These are phyloP conservation scores for Pluvialis apricaria DNA, from an alignment of 2,113 vertebrate species.

Conservation along the genomic window DNA sequence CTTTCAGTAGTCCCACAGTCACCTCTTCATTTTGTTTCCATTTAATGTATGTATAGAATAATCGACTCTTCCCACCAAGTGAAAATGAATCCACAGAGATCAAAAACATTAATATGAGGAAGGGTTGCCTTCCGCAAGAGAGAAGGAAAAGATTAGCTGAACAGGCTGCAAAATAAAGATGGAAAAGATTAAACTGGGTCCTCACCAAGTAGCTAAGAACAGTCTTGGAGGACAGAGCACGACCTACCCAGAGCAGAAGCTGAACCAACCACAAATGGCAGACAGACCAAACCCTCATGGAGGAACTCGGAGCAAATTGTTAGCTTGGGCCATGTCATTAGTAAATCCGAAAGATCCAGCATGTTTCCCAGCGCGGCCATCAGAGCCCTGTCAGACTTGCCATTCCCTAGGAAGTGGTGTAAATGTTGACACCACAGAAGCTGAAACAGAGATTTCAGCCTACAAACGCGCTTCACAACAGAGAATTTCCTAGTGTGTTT, in stretches of 20 bases:
- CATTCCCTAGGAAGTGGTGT: accelerated
- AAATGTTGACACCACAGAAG: not conserved
- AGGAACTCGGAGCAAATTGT: accelerated
- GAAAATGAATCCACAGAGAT: conserved; percentile 10
- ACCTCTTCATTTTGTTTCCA: not conserved
- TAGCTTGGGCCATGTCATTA: not conserved
- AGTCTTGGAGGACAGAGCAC: not conserved
- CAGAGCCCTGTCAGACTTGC: not conserved
- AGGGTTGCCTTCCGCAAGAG: not conserved
- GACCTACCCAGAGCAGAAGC: not conserved
- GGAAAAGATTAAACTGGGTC: not conserved
- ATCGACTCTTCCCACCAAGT: not conserved
- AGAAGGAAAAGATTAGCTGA: not conserved
- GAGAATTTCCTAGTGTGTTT: not conserved
- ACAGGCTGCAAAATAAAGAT: not conserved
- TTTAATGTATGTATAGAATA: conserved; percentile 11
- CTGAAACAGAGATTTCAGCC: not conserved
- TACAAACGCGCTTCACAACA: not conserved
- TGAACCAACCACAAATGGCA: not conserved
- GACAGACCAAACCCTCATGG: not conserved
- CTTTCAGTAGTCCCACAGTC: conserved; percentile 7
- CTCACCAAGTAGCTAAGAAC: not conserved
- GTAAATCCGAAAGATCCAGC: not conserved
- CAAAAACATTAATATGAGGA: not conserved
- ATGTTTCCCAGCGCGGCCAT: accelerated